These are phyloP conservation scores for Ia io DNA, from an alignment of 2,113 vertebrate genomes.

Conservation along the genomic window DNA sequence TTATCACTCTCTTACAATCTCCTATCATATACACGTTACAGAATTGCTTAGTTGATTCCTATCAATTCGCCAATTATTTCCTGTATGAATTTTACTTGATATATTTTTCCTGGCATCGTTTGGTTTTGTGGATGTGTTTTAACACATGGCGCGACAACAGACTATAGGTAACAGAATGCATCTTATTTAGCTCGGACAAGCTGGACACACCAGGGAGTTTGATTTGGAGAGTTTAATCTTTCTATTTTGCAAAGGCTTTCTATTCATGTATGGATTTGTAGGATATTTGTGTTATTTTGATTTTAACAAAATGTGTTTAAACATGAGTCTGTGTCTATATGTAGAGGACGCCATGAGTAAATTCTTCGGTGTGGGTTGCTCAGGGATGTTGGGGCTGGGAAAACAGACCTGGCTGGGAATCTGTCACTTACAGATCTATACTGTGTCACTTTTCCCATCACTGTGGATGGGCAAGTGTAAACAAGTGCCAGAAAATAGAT, in stretches of 20 bases:
- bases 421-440: neutral
- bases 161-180: neutral
- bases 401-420: neutral
- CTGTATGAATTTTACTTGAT: constrained; percentile 65
- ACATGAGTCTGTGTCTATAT: neutral
- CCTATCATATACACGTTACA: constrained; percentile 31
- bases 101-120: constrained; percentile 40
- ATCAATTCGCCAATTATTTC: constrained; percentile 71
- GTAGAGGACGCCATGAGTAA: neutral
- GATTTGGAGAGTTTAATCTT: neutral
- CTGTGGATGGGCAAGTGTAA: neutral
- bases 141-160: neutral
- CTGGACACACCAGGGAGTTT: neutral
- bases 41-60: constrained; percentile 72
- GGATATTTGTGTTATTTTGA: neutral
- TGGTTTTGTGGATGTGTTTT: constrained; percentile 38
- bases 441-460: neutral
- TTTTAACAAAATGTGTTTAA: neutral
- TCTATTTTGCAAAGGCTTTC: neutral
- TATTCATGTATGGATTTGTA: neutral
- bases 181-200: neutral
- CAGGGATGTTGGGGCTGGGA: neutral
- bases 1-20: constrained; percentile 64
- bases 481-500: neutral
- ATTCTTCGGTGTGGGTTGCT: constrained; percentile 26